phyloP scores from a whole-genome alignment of 2,888 invertebrate genomes.

The Dicyrtoma fusca region DNA sequence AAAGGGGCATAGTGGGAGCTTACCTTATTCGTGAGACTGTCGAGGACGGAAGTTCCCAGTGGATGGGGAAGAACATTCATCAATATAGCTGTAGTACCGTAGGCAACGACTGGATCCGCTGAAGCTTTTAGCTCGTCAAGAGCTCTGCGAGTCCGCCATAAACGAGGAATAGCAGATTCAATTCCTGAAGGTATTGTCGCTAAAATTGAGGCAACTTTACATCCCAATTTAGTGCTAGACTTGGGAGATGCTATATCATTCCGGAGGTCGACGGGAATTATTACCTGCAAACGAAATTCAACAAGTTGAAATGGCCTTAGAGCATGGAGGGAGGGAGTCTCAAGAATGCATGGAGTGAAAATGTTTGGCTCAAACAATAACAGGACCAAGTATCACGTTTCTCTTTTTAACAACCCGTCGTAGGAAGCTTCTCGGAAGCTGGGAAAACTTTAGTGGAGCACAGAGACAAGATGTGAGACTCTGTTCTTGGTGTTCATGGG shows the following conservation, averaged over 20 bases:
- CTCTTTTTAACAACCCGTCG: no score
- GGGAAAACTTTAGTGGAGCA: not conserved
- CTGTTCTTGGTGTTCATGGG: not conserved
- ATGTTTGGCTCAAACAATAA: no score
- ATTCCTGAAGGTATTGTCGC: conserved; percentile 63
- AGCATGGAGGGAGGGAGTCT: no score
- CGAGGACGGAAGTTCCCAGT: conserved; percentile 50
- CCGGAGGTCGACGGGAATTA: conserved; percentile 60
- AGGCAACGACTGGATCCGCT: conserved; percentile 63
- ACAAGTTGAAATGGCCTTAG: conserved; percentile 6
- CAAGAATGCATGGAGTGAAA: no score
- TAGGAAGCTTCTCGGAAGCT: no score
- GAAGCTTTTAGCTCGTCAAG: conserved; percentile 62
- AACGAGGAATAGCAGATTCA: conserved; percentile 66
- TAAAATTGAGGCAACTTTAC: conserved; percentile 59
- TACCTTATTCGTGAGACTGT: conserved; percentile 54
- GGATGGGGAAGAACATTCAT: conserved; percentile 57
- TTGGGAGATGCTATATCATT: conserved; percentile 57
- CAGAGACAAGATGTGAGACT: conserved; percentile 1
- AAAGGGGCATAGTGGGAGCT: not conserved
- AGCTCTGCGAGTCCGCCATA: conserved; percentile 64
- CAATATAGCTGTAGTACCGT: conserved; percentile 62
- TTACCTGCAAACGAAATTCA: conserved; percentile 57
- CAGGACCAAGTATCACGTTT: no score
- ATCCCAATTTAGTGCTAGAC: conserved; percentile 58